Evolutionary conservation across 2,113 vertebrate genomes (phyloP), one percentile per base, ranked within the genome.

Genomic region (Mastomys natalensis): DNA sequence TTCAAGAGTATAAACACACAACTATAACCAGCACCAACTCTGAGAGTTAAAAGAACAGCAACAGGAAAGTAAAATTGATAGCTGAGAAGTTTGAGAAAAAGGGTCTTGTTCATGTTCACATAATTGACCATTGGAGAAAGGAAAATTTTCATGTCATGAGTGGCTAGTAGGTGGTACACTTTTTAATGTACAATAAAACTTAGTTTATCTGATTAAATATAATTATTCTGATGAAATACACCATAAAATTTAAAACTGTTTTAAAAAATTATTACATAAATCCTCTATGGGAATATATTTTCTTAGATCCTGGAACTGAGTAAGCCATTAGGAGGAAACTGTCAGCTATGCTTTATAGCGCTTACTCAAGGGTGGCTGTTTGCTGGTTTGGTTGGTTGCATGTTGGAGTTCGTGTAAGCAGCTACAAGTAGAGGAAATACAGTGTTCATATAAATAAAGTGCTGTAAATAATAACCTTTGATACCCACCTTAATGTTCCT

Each of bases 401-500:
- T 89, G 4, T 90, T 91, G 82, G 51, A 86, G 29, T 21, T 55
- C 9, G 26, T 66, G 16, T 74, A 92, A 48, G 70, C 55, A 17
- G 43, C 62, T 91, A 58, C 37, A 93, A 87, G 74, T 96, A 81
- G 43, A 86, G 76, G 55, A 90, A 62, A 51, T 77, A 45, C 12
- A 64, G 85, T 92, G 48, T 70, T 90, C 19, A 31, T 74, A 13
- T 73, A 43, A 72, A 70, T 86, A 91, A 87, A 26, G 19, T 64
- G 21, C 13, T 53, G 64, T 68, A 90, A 76, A 64, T 60, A 43
- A 80, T 96, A 84, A 82, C 24, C 34, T 80, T 84, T 51, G 17
- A 34, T 78, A 45, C 43, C 51, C 81, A 0, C 48, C 97, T 90
- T 45, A 97, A 82, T 97, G 48, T 98, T 97, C 24, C 37, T 98